Base-by-base conservation (phyloP, 2,113 vertebrate genomes). In the Lycocorax pyrrhopterus region DNA sequence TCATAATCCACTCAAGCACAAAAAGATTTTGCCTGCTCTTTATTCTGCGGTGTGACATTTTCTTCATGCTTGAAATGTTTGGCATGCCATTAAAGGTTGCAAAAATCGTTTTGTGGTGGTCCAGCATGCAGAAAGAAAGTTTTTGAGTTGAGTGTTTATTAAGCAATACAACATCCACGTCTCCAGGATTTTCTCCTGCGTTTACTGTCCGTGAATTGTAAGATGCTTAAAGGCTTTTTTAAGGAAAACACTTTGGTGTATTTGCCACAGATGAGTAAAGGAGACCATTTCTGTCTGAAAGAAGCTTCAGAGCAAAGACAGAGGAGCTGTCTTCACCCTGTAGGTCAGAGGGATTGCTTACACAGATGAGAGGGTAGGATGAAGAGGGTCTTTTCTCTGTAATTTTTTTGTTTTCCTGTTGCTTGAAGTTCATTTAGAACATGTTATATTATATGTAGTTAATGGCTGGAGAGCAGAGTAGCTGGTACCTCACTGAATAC, bases 41-140 rank as follows among this genome's bases (percentile, higher is more conserved):
- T 76, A 79, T 91, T 94, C 76, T 76, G 81, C 2, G 2, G n/a
- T 84, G 59, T 95, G 89, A 87, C 75, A 53, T 64, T 95, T 96
- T 79, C 72, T 92, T 96, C 66, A 41, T 87, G 87, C 83, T 95
- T 96, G 68, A 80, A 68, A 85, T 78, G 62, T 64, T 90, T 90
- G 56, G 59, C 55, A 72, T 91, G 74, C 74, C 56, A 29, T 93
- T 92, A 92, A 82, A 89, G 69, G 84, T 79, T 96, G 51, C 52
- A 81, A 60, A 94, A 94, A 82, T 75, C 7, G 0, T 94, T 96
- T 89, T 74, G 68, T 92, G 87, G 55, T 60, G 19, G 30, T 94
- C 82, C 82, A 58, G 91, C 64, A 64, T 71, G 58, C 64, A 89
- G 75, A 79, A 89, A 64, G 59, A 39, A 93, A 92, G 79, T 88